Conservation (phyloP, 1,140 invertebrate genomes). For the Phymorhynchus buccinoides region DNA sequence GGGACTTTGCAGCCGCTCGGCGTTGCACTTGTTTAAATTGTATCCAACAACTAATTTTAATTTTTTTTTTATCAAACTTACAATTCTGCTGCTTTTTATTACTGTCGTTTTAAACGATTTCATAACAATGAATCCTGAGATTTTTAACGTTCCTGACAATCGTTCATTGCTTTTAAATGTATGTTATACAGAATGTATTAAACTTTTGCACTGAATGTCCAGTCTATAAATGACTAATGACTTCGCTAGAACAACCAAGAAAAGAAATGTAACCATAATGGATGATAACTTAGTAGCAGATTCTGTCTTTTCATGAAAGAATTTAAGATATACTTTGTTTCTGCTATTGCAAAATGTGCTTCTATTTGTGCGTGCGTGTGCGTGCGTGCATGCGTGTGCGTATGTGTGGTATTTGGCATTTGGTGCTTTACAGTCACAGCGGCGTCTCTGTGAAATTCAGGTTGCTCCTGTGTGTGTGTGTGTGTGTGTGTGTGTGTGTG, state of each 20-base stretch:
- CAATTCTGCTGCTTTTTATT: too few relatives aligned
- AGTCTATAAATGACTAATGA: neutral
- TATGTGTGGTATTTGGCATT: neutral
- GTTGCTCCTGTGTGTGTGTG: slow-evolving; percentile 24
- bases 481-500: slow-evolving; percentile 5
- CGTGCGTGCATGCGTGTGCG: slow-evolving; percentile 11
- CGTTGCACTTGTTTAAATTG: neutral
- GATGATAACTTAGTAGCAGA: too few relatives aligned
- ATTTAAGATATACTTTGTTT: too few relatives aligned
- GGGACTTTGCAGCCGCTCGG: too few relatives aligned
- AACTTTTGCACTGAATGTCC: neutral
- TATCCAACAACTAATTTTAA: neutral
- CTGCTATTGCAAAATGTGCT: too few relatives aligned
- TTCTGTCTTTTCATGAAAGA: too few relatives aligned
- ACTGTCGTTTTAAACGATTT: too few relatives aligned
- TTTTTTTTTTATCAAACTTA: too few relatives aligned
- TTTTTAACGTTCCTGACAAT: too few relatives aligned
- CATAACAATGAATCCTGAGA: too few relatives aligned
- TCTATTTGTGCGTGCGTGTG: neutral
- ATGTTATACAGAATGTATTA: neutral
- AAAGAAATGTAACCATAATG: too few relatives aligned
- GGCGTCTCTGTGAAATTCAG: too few relatives aligned
- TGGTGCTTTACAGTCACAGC: neutral
- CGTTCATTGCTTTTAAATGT: neutral
- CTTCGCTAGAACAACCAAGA: neutral